Base-by-base conservation (phyloP, 1,140 invertebrate species). In the Platyscapa corneri region DNA sequence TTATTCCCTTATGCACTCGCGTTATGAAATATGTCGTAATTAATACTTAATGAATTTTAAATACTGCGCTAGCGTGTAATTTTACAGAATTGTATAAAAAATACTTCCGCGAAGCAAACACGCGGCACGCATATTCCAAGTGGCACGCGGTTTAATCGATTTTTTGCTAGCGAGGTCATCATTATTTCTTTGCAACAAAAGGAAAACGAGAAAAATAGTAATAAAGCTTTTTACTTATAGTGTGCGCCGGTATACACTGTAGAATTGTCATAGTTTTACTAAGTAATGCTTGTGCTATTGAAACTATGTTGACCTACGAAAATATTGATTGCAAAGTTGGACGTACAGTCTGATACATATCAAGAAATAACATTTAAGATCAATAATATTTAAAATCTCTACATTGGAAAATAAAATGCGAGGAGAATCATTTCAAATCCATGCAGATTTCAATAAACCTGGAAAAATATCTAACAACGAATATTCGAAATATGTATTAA, bases 141-240 rank as follows among this genome's bases (percentile, higher is more conserved):
- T 32, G 70, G 49, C 42, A 37, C 70, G 30, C 37, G 70, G 70
- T 83, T 27, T 83, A 83, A 83, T 83, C 81, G 70, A 83, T 83
- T 83, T 30, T 27, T 56, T 42, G 67, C 49, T 10, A 39, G 49
- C 81, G 81, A 83, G 81, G 81, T 83, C 70, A 64, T 83, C 49
- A 64, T 60, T 75, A 64, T 75, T 75, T 83, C 75, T 6, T 14
- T 23, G 34, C 80, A 34, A 14, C 18, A n/a, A 46, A 74, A 56
- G 56, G 67, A 82, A 74, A 82, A n/a, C 46, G 67, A 74, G 30
- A 74, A 56, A 37, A 37, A n/a, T 23, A n/a, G 10, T 34, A 20
- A 74, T 32, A 42, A 56, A 37, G 34, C 77, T 42, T 74, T 42
- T 6, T 42, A 42, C 37, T 34, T 39, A 27, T 42, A 70, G 34